phyloP scores from a whole-genome alignment of 1,140 invertebrate species.

The Hypothenemus hampei region DNA sequence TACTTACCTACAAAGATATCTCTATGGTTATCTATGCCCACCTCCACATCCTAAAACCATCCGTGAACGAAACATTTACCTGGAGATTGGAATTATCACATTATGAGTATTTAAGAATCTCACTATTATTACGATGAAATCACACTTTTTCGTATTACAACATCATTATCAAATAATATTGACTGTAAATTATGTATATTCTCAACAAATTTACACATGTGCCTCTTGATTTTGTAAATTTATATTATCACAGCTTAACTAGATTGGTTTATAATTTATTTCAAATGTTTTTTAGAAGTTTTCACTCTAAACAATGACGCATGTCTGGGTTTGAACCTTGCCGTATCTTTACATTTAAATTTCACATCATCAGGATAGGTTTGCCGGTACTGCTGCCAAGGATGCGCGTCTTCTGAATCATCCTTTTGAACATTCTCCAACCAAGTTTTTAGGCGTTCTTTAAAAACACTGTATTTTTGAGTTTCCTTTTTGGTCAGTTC shows the following conservation, averaged over 20 bases:
- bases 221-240: not conserved
- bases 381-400: conserved; percentile 53
- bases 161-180: too few relatives aligned
- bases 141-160: too few relatives aligned
- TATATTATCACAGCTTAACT: conserved; percentile 1
- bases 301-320: conserved; percentile 35
- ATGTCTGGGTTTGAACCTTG: conserved; percentile 41
- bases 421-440: conserved; percentile 49
- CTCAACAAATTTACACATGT: too few relatives aligned
- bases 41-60: too few relatives aligned
- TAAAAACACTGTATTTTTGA: conserved; percentile 47
- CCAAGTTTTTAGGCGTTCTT: conserved; percentile 48
- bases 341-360: conserved; percentile 36
- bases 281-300: conserved; percentile 29
- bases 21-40: too few relatives aligned
- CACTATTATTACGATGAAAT: too few relatives aligned
- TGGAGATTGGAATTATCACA: too few relatives aligned
- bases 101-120: too few relatives aligned
- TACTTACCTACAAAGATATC: too few relatives aligned
- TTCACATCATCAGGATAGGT: conserved; percentile 27
- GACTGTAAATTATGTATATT: too few relatives aligned
- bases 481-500: conserved; percentile 40
- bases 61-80: too few relatives aligned
- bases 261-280: not conserved
- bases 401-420: conserved; percentile 52